A percentile compares a stretch with the other conserved stretches of the same genome.
Evolutionary conservation across 2,888 invertebrate species (phyloP).

Genomic region (Erannis defoliaria): DNA sequence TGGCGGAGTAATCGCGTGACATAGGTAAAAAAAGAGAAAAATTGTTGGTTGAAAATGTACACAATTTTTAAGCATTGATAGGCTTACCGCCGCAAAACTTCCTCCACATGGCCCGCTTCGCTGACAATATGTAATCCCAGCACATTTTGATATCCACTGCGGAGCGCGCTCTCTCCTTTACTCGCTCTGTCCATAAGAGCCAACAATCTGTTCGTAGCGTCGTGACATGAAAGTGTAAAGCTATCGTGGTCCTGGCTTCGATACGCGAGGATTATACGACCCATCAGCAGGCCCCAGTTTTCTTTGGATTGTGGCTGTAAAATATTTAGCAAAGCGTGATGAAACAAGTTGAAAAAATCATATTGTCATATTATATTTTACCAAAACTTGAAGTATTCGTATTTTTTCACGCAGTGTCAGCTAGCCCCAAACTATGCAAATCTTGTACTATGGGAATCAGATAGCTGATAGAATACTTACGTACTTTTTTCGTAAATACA

Average conservation of each 20-base stretch:
- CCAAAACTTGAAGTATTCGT: too few species aligned
- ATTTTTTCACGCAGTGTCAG: too few species aligned
- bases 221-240: constrained; percentile 73
- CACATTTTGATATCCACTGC: constrained; percentile 79
- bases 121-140: constrained; percentile 78
- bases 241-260: constrained; percentile 68
- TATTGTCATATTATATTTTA: too few species aligned
- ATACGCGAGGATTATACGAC: constrained; percentile 89
- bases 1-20: too few species aligned
- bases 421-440: too few species aligned
- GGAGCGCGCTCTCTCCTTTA: constrained; percentile 73
- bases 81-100: constrained; percentile 67
- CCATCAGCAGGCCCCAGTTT: constrained; percentile 92
- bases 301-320: constrained; percentile 74
- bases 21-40: too few species aligned
- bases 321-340: neutral
- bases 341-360: neutral
- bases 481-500: too few species aligned
- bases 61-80: neutral
- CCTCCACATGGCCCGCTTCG: constrained; percentile 73
- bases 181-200: constrained; percentile 75
- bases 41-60: neutral
- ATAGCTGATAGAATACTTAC: too few species aligned
- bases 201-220: constrained; percentile 66
- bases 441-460: too few species aligned